These are phyloP conservation scores for Mirza zaza DNA, from an alignment of 2,113 vertebrate genomes.

Conservation along the genomic window DNA sequence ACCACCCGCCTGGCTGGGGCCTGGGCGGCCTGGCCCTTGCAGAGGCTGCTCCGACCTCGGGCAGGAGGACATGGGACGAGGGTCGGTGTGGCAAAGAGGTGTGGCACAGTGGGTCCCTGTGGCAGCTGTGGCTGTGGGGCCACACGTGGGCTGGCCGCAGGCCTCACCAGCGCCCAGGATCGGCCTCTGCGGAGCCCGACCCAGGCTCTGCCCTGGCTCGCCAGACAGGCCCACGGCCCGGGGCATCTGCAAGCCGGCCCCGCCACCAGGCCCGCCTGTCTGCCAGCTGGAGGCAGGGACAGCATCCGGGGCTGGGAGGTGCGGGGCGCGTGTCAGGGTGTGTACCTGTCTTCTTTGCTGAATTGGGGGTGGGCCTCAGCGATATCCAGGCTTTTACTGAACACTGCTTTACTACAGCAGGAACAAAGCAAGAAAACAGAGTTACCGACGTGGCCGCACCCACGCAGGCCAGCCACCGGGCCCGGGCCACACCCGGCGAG, in stretches of 20 bases:
- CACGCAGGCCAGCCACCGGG: neutral
- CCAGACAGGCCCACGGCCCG: neutral
- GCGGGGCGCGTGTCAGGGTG: conserved; percentile 84
- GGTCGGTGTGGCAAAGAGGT: too few species aligned
- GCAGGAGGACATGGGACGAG: neutral
- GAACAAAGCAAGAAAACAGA: conserved; percentile 92
- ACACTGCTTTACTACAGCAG: conserved; percentile 96
- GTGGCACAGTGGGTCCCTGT: too few species aligned
- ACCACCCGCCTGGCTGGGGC: neutral
- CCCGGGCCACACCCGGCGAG: neutral
- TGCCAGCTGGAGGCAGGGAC: conserved; percentile 30
- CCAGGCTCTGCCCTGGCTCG: neutral
- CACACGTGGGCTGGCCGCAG: neutral
- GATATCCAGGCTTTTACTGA: conserved; percentile 99
- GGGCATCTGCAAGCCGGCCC: neutral
- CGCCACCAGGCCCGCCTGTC: conserved; percentile 41
- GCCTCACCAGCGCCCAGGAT: neutral
- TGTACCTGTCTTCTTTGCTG: conserved; percentile 99
- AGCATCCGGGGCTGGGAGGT: conserved; percentile 80
- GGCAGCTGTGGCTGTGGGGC: neutral
- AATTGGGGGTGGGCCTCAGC: conserved; percentile 94
- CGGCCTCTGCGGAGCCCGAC: neutral
- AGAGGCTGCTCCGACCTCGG: neutral
- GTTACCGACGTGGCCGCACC: conserved; percentile 81
- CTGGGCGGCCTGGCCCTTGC: neutral